phyloP scores from a whole-genome alignment of 2,797 vertebrate species.

The Carcharodon carcharias region DNA sequence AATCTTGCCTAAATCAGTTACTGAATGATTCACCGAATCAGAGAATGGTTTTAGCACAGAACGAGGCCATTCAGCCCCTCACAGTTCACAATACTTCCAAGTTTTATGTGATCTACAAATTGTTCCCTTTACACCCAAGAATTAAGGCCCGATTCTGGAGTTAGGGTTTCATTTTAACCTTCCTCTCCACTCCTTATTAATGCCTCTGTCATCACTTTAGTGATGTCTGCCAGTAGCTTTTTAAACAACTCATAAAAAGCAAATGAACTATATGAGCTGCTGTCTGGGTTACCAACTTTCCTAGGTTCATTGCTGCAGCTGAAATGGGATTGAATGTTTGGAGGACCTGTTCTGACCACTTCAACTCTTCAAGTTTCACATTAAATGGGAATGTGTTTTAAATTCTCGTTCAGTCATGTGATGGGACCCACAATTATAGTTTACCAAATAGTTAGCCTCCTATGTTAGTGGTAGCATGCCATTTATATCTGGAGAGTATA shows the following conservation, averaged over 20 bases:
- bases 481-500: neutral
- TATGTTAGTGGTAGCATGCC: neutral
- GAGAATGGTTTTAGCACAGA: too few species aligned
- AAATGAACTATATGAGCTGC: neutral
- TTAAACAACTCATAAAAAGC: neutral
- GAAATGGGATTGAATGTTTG: neutral
- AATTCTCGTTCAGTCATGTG: neutral
- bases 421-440: neutral
- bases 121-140: too few species aligned
- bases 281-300: neutral
- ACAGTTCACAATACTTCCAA: too few species aligned
- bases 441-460: neutral
- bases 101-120: too few species aligned
- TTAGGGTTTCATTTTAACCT: neutral
- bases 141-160: neutral
- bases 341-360: neutral
- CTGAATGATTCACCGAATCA: too few species aligned
- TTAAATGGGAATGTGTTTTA: neutral
- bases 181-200: neutral
- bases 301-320: neutral
- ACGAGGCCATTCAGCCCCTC: too few species aligned
- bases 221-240: neutral
- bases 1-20: too few species aligned
- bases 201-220: neutral
- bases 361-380: neutral